Percentiles rank a stretch among this genome's conserved stretches.
These are phyloP conservation scores for Verasper variegatus DNA, from an alignment of 2,113 vertebrate species.

Conservation along the genomic window DNA sequence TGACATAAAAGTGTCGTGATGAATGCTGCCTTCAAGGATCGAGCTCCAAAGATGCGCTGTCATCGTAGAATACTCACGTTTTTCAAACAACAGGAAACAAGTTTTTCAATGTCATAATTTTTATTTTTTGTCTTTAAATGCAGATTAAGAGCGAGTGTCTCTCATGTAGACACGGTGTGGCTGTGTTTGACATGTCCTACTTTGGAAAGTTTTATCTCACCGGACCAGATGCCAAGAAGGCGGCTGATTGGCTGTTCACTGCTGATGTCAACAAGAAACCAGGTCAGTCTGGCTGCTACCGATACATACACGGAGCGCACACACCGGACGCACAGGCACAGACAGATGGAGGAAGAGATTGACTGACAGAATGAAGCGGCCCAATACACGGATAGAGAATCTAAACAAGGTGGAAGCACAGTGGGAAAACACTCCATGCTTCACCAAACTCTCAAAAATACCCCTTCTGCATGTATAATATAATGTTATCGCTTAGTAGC, in stretches of 20 bases:
- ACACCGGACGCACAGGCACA: neutral
- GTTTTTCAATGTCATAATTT: neutral
- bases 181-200: constrained; percentile 97
- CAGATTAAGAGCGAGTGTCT: constrained; percentile 93
- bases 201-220: constrained; percentile 98
- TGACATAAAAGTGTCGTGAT: neutral
- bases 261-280: constrained; percentile 90
- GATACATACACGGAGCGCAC: constrained; percentile 9
- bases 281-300: constrained; percentile 78
- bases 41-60: neutral
- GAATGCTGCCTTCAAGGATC: constrained; percentile 15
- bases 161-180: constrained; percentile 87
- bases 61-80: too few relatives aligned
- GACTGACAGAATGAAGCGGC: constrained; percentile 33
- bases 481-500: neutral
- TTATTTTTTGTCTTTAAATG: constrained; percentile 24
- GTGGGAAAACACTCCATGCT: neutral
- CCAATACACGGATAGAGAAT: constrained; percentile 10
- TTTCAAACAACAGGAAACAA: too few relatives aligned
- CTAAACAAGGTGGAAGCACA: constrained; percentile 23
- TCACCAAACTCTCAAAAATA: constrained; percentile 1
- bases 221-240: constrained; percentile 90
- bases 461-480: neutral
- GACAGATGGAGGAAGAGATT: constrained; percentile 40
- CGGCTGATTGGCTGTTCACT: constrained; percentile 94